Percentiles rank a stretch among this genome's conserved stretches.
Conservation (phyloP, 2,113 vertebrate species). For the Orientallactaga bullata region DNA sequence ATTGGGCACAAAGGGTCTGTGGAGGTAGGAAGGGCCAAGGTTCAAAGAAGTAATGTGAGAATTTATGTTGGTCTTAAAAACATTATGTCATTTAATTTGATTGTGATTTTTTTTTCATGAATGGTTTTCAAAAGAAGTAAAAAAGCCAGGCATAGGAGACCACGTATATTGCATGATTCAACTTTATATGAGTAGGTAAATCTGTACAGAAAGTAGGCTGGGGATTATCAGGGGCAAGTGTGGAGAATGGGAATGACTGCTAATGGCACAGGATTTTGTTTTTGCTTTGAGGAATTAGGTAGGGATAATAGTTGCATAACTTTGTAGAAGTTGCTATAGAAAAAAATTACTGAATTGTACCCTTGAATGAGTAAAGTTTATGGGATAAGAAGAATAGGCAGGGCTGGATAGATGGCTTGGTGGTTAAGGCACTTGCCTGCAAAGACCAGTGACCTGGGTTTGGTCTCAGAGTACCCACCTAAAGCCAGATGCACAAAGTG, state of each 20-base stretch:
- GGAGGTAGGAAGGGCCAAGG: not conserved
- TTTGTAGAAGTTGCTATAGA: not conserved
- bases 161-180: not conserved
- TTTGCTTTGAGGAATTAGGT: not conserved
- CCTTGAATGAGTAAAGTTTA: not conserved
- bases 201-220: not conserved
- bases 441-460: no score
- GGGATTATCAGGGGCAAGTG: not conserved
- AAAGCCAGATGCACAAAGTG: no score
- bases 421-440: no score
- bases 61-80: constrained; percentile 15
- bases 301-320: not conserved
- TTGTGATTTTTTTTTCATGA: not conserved
- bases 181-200: not conserved
- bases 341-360: not conserved
- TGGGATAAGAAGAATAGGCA: not conserved
- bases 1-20: not conserved
- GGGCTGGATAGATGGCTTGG: no score
- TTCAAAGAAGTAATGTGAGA: not conserved
- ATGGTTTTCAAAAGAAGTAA: not conserved
- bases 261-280: not conserved
- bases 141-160: not conserved
- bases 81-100: not conserved
- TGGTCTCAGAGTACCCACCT: no score
- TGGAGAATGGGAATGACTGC: not conserved